Conservation (phyloP, 2,797 vertebrate genomes). For the Iguana delicatissima region DNA sequence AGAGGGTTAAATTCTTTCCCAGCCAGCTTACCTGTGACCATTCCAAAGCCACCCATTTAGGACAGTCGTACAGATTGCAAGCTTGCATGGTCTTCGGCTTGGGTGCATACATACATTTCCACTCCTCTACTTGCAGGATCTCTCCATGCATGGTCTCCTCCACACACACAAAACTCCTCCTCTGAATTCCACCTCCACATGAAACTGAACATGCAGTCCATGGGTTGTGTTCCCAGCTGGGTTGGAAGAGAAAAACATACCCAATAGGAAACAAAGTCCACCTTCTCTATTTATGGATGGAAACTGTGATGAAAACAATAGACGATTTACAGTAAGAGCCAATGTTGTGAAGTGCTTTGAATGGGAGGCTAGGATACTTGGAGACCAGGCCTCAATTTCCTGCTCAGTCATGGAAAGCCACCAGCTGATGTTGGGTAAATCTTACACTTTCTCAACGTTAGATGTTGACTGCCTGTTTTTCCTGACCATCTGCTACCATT, state of each 20-base stretch:
- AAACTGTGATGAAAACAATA: not conserved
- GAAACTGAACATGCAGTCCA: constrained; percentile 93
- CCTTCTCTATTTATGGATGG: constrained; percentile 4
- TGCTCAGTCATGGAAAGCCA: too few species aligned
- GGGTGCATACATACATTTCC: constrained; percentile 94
- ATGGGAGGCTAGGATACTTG: too few species aligned
- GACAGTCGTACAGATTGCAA: constrained; percentile 91
- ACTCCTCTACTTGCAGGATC: constrained; percentile 90
- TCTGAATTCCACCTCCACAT: constrained; percentile 92
- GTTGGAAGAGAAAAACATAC: not conserved
- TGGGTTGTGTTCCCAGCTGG: constrained; percentile 94
- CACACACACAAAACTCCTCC: constrained; percentile 89
- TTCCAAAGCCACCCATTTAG: constrained; percentile 94
- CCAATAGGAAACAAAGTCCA: constrained; percentile 7
- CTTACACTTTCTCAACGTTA: not conserved
- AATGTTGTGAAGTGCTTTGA: too few species aligned
- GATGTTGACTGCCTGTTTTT: too few species aligned
- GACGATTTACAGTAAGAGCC: not conserved
- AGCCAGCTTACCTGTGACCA: constrained; percentile 92
- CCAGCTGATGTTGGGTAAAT: not conserved
- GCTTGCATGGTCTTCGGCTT: constrained; percentile 86
- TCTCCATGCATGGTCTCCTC: constrained; percentile 91
- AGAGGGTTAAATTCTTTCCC: constrained; percentile 35
- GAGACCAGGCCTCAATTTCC: too few species aligned
- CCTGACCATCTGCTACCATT: too few species aligned